These are phyloP conservation scores for Apolygus lucorum DNA, from an alignment of 1,140 invertebrate genomes.

Conservation along the genomic window DNA sequence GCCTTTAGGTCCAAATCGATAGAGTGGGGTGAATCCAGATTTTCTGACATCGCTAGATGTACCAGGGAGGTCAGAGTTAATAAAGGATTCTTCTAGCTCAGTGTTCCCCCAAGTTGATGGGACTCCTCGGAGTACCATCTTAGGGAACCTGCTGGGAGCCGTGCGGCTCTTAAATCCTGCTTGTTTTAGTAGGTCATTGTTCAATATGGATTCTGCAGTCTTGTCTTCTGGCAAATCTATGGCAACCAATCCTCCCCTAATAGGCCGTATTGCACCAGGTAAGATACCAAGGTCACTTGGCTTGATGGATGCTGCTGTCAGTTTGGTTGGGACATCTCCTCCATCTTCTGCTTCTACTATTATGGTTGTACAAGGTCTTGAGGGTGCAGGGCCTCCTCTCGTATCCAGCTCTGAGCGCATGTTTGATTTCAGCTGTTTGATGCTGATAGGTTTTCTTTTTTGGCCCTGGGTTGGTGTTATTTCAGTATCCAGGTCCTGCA, in stretches of 20 bases:
- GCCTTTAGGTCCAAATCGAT: not conserved
- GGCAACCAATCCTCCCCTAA: not conserved
- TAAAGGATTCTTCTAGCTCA: not conserved
- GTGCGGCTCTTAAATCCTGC: not conserved
- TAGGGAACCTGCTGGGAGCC: not conserved
- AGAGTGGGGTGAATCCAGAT: not conserved
- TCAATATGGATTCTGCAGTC: not conserved
- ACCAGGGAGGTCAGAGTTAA: not conserved
- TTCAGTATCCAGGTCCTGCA: too few relatives aligned
- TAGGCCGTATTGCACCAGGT: not conserved
- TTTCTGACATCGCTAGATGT: not conserved
- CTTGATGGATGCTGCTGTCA: not conserved
- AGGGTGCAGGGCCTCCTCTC: too few relatives aligned
- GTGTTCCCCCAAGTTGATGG: not conserved
- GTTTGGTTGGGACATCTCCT: not conserved
- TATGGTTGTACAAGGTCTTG: too few relatives aligned
- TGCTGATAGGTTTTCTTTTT: too few relatives aligned
- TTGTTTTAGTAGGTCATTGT: not conserved
- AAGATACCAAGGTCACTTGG: not conserved
- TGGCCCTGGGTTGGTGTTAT: too few relatives aligned
- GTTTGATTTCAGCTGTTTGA: too few relatives aligned
- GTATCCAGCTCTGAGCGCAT: too few relatives aligned
- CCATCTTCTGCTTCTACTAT: not conserved
- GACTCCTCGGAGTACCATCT: not conserved
- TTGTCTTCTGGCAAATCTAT: not conserved